A percentile compares a stretch with the other conserved stretches of the same genome.
Evolutionary conservation across 2,113 vertebrate species (phyloP).

Genomic region (Origma solitaria): DNA sequence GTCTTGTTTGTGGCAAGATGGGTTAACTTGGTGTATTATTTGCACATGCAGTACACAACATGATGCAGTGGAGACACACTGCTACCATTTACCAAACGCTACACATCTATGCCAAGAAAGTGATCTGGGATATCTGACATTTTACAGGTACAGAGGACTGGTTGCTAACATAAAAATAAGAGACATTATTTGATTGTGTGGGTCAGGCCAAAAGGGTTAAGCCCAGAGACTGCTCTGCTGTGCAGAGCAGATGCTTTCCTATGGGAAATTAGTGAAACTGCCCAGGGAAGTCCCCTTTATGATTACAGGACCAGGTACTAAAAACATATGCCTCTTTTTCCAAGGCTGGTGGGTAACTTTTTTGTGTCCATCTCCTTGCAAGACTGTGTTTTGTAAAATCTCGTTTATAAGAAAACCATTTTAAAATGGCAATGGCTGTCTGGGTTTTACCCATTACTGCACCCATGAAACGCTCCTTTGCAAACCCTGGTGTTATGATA

Average conservation of each 20-base stretch:
- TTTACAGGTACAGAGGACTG: neutral
- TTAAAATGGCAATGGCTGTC: neutral
- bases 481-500: rapidly evolving
- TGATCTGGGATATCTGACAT: neutral
- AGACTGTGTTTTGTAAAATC: neutral
- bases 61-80: rapidly evolving
- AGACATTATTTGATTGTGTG: neutral
- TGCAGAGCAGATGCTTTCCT: neutral
- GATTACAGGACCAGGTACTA: neutral
- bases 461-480: neutral
- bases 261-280: neutral
- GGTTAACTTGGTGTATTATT: neutral
- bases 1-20: neutral
- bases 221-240: neutral
- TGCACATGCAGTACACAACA: rapidly evolving
- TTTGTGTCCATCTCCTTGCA: rapidly evolving
- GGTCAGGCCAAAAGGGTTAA: neutral
- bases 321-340: neutral
- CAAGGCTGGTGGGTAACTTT: neutral
- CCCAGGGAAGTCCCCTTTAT: neutral
- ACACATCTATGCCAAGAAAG: neutral
- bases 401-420: rapidly evolving
- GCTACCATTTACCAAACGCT: neutral
- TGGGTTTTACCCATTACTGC: neutral
- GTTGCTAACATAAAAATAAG: neutral